Conservation (phyloP, 2,113 vertebrate genomes). For the Ceratotherium simum region DNA sequence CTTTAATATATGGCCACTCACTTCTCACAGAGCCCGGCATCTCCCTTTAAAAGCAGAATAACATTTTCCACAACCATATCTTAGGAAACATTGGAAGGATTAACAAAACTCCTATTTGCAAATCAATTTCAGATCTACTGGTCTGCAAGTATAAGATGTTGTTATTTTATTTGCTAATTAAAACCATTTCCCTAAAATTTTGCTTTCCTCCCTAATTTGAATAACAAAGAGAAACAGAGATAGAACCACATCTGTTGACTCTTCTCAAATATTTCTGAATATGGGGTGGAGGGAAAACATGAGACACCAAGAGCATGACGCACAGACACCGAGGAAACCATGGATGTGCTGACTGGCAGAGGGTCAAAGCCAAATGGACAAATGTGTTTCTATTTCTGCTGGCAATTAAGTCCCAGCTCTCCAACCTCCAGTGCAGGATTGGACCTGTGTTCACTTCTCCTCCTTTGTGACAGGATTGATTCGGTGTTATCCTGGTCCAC, state of each 20-base stretch:
- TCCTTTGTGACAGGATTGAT: neutral
- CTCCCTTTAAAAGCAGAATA: neutral
- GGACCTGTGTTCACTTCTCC: neutral
- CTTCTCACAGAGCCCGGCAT: neutral
- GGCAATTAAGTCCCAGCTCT: conserved; percentile 77
- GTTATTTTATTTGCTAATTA: conserved; percentile 76
- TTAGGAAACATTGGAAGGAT: conserved; percentile 45
- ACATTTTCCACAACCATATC: conserved; percentile 59
- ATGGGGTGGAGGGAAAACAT: conserved; percentile 78
- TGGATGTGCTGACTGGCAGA: conserved; percentile 66
- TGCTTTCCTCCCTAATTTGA: conserved; percentile 64
- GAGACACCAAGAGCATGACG: conserved; percentile 79
- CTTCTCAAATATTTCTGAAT: conserved; percentile 76
- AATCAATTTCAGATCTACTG: conserved; percentile 68
- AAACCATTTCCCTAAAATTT: conserved; percentile 68
- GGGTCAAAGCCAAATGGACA: conserved; percentile 75
- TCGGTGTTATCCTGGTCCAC: rapidly evolving
- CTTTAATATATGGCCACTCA: neutral
- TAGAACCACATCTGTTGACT: conserved; percentile 78
- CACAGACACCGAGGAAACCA: conserved; percentile 62
- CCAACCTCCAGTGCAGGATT: conserved; percentile 72
- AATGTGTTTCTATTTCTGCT: conserved; percentile 83
- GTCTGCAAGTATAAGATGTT: neutral
- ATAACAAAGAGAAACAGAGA: conserved; percentile 76
- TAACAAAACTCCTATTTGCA: conserved; percentile 36